Percentiles rank a stretch among this genome's conserved stretches.
Evolutionary conservation across 92 coral and sea anemone species (phyloP).

Genomic region (Zoanthus sansibaricus): DNA sequence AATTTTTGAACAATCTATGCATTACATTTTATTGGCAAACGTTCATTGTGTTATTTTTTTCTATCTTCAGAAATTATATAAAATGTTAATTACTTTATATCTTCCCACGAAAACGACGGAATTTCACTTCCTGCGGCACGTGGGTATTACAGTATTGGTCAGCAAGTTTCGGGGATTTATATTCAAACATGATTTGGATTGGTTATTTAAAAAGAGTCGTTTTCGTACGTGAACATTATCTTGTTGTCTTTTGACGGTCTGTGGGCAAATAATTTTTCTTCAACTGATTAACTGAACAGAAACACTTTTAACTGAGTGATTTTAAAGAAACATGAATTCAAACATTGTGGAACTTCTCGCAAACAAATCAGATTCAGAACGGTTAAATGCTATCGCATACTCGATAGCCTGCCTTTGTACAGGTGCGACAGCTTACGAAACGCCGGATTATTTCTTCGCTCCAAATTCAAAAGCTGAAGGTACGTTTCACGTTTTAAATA

Average conservation of each 20-base stretch:
- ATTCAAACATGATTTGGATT: neutral
- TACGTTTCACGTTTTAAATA: neutral
- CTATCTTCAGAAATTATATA: neutral
- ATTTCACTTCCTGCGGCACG: slow-evolving; percentile 1
- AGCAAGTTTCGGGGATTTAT: neutral
- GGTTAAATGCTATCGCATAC: slow-evolving; percentile 78
- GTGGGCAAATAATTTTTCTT: no score
- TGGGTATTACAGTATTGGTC: neutral
- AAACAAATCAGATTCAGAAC: slow-evolving; percentile 71
- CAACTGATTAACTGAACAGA: no score
- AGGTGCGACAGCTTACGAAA: slow-evolving; percentile 82
- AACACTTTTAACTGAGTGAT: no score
- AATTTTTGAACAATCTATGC: neutral
- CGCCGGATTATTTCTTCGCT: slow-evolving; percentile 65
- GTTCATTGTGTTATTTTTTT: neutral
- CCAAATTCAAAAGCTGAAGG: slow-evolving; percentile 49
- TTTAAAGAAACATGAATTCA: slow-evolving; percentile 56
- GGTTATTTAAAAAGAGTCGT: neutral
- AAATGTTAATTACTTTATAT: neutral
- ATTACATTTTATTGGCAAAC: neutral
- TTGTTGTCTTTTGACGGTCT: no score
- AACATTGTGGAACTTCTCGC: slow-evolving; percentile 64
- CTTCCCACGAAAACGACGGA: neutral
- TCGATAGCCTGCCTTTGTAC: slow-evolving; percentile 81
- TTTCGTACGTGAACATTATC: neutral